Evolutionary conservation across 2,113 vertebrate species (phyloP).

Genomic region (Hirundichthys speculiger): DNA sequence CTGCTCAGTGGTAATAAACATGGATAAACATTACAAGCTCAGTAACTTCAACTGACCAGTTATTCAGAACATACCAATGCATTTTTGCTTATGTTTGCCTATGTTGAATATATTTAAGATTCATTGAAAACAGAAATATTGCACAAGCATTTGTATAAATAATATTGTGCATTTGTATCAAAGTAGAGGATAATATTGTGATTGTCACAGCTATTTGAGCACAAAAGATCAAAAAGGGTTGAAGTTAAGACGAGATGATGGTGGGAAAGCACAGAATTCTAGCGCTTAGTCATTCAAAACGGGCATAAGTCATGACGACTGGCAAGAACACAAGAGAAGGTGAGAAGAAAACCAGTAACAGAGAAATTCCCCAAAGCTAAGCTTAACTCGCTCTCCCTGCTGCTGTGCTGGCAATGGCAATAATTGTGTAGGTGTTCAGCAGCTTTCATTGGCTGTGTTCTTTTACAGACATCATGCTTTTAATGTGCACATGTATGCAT

Average conservation of each 20-base stretch:
- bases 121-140: not conserved
- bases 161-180: not conserved
- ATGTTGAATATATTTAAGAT: not conserved
- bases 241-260: constrained; percentile 16
- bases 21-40: constrained; percentile 44
- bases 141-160: constrained; percentile 9
- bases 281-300: constrained; percentile 44
- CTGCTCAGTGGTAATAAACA: constrained; percentile 42
- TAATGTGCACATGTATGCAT: constrained; percentile 38
- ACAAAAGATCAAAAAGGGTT: constrained; percentile 16
- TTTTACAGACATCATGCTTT: constrained; percentile 39
- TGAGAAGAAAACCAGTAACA: constrained; percentile 47
- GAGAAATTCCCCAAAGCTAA: constrained; percentile 52
- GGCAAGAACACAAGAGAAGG: constrained; percentile 24
- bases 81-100: not conserved
- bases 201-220: not conserved
- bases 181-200: not conserved
- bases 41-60: not conserved
- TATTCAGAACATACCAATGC: too few relatives aligned
- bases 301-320: constrained; percentile 24
- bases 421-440: constrained; percentile 71
- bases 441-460: constrained; percentile 57
- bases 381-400: constrained; percentile 47
- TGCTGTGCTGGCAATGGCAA: constrained; percentile 45
- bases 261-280: constrained; percentile 39